Evolutionary conservation across 2,888 invertebrate genomes (phyloP).

Genomic region (Ophion slaviceki): DNA sequence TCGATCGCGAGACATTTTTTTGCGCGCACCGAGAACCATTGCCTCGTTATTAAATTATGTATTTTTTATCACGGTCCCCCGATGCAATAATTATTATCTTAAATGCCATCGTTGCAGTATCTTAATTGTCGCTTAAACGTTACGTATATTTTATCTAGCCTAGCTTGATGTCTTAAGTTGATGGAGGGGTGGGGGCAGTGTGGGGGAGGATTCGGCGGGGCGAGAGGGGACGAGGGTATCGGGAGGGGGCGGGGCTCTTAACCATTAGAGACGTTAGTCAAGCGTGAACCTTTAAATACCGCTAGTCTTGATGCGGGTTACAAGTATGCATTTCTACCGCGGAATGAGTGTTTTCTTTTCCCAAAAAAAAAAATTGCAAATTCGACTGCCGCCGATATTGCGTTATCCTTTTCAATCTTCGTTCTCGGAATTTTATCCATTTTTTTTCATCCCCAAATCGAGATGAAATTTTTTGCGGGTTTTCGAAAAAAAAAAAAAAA

Average conservation of each 20-base stretch:
- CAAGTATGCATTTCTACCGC: conserved; percentile 72
- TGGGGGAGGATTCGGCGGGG: conserved; percentile 1
- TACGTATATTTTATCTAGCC: conserved; percentile 45
- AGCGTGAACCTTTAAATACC: conserved; percentile 83
- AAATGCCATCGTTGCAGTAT: conserved; percentile 65
- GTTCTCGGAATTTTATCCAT: too few relatives aligned
- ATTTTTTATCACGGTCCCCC: conserved; percentile 38
- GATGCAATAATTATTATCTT: conserved; percentile 57
- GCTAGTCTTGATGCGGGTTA: conserved; percentile 83
- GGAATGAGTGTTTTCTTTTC: conserved; percentile 38
- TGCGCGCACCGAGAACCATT: not conserved
- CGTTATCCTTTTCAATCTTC: conserved; percentile 8
- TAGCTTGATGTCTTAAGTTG: conserved; percentile 52
- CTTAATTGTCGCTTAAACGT: conserved; percentile 61
- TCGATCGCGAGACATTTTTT: conserved; percentile 14
- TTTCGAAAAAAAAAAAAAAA: too few relatives aligned
- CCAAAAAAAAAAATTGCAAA: conserved; percentile 10
- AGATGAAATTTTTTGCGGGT: too few relatives aligned
- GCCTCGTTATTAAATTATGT: not conserved
- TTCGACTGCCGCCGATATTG: conserved; percentile 32
- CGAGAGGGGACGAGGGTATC: not conserved
- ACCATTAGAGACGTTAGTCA: conserved; percentile 81
- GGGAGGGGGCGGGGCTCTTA: conserved; percentile 53
- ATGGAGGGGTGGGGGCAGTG: conserved; percentile 28
- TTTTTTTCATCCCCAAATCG: too few relatives aligned